A percentile compares a stretch with the other conserved stretches of the same genome.
Evolutionary conservation across 2,113 vertebrate species (phyloP).

Genomic region (Phylloscopus trochiloides): DNA sequence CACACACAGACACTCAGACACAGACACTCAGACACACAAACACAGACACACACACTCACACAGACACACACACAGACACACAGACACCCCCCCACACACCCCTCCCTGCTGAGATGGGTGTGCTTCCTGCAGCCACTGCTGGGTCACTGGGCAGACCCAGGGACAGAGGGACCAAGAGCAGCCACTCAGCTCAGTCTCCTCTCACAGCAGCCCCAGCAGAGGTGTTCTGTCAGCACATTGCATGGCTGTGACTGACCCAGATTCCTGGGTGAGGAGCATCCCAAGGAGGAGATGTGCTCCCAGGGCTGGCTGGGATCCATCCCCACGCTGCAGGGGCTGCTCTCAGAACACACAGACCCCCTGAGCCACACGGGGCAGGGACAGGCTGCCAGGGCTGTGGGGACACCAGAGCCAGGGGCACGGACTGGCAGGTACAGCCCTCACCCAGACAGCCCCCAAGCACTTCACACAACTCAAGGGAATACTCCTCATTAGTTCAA

Average conservation of each 20-base stretch:
- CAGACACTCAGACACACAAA: no score
- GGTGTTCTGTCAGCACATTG: not conserved
- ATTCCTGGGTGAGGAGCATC: not conserved
- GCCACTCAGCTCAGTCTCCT: not conserved
- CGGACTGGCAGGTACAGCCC: not conserved
- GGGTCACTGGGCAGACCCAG: not conserved
- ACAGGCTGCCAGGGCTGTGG: not conserved
- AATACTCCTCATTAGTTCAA: not conserved
- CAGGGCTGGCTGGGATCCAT: not conserved
- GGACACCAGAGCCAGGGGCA: not conserved
- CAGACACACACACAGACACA: no score
- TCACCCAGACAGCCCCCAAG: not conserved
- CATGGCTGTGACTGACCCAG: not conserved
- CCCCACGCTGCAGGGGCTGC: not conserved
- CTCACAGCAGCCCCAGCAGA: not conserved
- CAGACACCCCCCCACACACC: no score
- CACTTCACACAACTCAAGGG: not conserved
- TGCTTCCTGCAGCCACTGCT: fast-evolving
- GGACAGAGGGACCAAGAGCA: not conserved
- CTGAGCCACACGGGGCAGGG: fast-evolving
- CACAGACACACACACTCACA: no score
- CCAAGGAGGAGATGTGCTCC: not conserved
- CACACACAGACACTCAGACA: no score
- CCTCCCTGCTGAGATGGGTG: not conserved
- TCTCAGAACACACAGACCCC: fast-evolving